Evolutionary conservation across 2,888 invertebrate species (phyloP), one percentile per base, ranked within the genome.

Genomic region (Synanthedon vespiformis): DNA sequence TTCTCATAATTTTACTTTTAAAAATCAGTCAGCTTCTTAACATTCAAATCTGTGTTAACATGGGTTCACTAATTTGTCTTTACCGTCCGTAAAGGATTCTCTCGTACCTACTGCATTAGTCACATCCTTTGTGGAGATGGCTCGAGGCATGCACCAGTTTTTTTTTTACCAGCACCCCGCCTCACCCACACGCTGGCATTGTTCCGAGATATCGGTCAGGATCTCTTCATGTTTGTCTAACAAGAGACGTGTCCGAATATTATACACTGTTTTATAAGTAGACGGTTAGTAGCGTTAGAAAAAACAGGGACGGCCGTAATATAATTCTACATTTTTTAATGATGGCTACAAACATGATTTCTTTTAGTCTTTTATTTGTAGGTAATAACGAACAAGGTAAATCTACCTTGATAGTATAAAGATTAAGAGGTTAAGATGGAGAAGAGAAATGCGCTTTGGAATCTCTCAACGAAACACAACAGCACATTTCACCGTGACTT

Each of bases 221-320:
- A 84, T 84, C 84, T 81, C 65, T 61, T 71, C 77, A 66, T 86
- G 85, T 85, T 84, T 82, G 84, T 85, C 84, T 87, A 86, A 87
- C 86, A 80, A 86, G 86, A 75, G 72, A 79, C 83, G 82, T 81
- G 83, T 80, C 77, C 74, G 78, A 84, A 85, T 82, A 82, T 80
- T 82, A 80, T 79, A 68, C 80, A 78, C 77, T 77, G 74, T 78
- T 77, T 82, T 76, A 77, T 77, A 77, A 72, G 61, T 55, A 63
- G 61, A 63, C 61, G 60, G 61, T 55, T 66, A 52, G 54, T 52
- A 12, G 34, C 49, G 69, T 63, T 63, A 54, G 63, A 53, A 53
- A 22, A 44, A 44, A 34, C 34, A 34, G 34, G 34, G 10, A 34
- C 34, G 34, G 34, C 34, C 34, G 10, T 34, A 34, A 34, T 34